Base-by-base conservation (phyloP, 2,888 invertebrate genomes). In the Polydesmus complanatus region DNA sequence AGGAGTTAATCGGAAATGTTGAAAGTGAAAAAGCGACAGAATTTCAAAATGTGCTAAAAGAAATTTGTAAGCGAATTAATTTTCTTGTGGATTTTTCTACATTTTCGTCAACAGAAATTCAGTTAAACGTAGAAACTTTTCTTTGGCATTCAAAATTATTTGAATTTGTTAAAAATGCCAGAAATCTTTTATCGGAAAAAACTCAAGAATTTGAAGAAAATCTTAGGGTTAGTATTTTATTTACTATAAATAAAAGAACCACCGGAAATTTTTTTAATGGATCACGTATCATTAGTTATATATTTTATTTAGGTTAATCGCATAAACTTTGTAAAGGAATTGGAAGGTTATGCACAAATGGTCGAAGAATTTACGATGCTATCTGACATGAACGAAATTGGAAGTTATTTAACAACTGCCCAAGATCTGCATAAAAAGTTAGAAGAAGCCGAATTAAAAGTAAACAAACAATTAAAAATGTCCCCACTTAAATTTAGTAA, bases 101-200 rank as follows among this genome's bases (percentile, higher is more conserved):
- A 3, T 84, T 90, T 67, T 83, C 88, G 0, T 85, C 90, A 0
- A 77, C 88, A 2, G 91, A 95, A 75, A 84, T 94, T 70, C 88
- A 92, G 69, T 85, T 88, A 49, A 94, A 93, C 71, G 88, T 87
- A 66, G 85, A 85, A 67, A 84, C 89, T 0, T 91, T 89, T 69
- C 85, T 88, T 64, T 93, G 91, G 92, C 88, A 89, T 70, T 78
- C 86, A 26, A 81, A 86, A 56, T 83, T 95, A 80, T 80, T 86
- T 0, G 81, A 83, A 52, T 81, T 93, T 2, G 82, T 95, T 65
- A 86, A 89, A 63, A 88, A 94, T 67, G 85, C 90, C 73, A 81
- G 85, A 67, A 78, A 80, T 50, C 86, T 92, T 64, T 81, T 90
- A 37, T 85, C 84, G 14, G 82, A 83, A 63, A 94, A 94, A 78